Base-by-base conservation (phyloP, 2,797 vertebrate genomes). In the Pseudopleuronectes americanus region DNA sequence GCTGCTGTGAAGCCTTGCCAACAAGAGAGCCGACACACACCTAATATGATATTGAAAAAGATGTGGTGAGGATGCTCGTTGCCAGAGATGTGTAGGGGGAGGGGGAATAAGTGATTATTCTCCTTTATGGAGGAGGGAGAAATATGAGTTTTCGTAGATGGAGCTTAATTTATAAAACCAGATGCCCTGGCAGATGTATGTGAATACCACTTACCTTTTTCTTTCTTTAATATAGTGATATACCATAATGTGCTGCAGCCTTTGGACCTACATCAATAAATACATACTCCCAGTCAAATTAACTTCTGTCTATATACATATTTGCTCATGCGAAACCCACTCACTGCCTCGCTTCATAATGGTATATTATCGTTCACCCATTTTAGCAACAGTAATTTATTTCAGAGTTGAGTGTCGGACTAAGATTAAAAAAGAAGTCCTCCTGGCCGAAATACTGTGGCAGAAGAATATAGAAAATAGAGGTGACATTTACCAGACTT, bases 1-100 rank as follows among this genome's bases (percentile, higher is more conserved):
- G 87, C 86, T 85, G 24, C 78, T 83, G 81, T 84, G 86, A 84
- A 87, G 60, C 87, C 66, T 62, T 70, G 86, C 90, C 90, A 90
- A 87, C 85, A 76, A 67, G 68, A 83, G 64, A 88, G 79, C 73
- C 84, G 79, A 90, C 85, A 85, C 83, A 79, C 67, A 89, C 74
- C 69, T 86, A 84, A 87, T 80, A 71, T 74, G 49, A 82, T 79
- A 64, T 71, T 82, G 77, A 72, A 86, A 83, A 83, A 64, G 70
- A 80, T 82, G 77, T 66, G 66, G 57, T 28, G 47, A 53, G 64
- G 76, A 7, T 48, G 79, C 59, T 56, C 64, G 57, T 65, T 73
- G 72, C 77, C 74, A 76, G 77, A 77, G 63, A 86, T 64, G 23
- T 68, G 75, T 53, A 45, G 65, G 55, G 63, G 38, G 64, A 55